These are phyloP conservation scores for Drosophila affinis DNA, from an alignment of 2,888 invertebrate genomes.

Conservation along the genomic window DNA sequence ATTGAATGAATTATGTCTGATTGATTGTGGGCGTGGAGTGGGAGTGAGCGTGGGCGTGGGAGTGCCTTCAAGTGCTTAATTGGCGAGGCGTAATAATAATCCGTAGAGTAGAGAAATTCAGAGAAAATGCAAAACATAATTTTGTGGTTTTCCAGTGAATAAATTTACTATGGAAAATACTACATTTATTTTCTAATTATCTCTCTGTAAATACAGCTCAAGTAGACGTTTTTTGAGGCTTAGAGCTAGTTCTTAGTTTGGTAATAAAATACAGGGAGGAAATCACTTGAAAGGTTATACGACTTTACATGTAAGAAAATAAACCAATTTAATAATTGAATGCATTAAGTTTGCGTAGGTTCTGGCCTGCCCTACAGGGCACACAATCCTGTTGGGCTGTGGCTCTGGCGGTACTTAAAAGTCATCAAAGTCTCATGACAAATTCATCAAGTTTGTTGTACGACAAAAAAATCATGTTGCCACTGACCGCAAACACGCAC, in stretches of 20 bases:
- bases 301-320: background rate
- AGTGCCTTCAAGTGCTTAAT: background rate
- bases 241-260: background rate
- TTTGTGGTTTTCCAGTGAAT: background rate
- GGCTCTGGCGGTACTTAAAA: constrained; percentile 39
- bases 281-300: too few species aligned
- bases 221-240: too few species aligned
- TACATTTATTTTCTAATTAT: background rate
- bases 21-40: background rate
- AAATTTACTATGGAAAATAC: background rate
- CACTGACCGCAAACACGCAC: constrained; percentile 36
- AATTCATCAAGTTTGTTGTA: constrained; percentile 51
- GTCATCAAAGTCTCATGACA: constrained; percentile 56
- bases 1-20: background rate
- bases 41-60: background rate
- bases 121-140: background rate
- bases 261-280: too few species aligned
- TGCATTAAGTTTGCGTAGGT: constrained; percentile 3
- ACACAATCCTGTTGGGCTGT: background rate
- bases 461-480: constrained; percentile 12
- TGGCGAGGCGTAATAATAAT: background rate
- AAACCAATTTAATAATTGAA: background rate
- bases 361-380: too few species aligned
- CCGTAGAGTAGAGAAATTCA: background rate
- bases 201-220: background rate